These are phyloP conservation scores for Psittacula echo DNA, from an alignment of 2,797 vertebrate species.

Conservation along the genomic window DNA sequence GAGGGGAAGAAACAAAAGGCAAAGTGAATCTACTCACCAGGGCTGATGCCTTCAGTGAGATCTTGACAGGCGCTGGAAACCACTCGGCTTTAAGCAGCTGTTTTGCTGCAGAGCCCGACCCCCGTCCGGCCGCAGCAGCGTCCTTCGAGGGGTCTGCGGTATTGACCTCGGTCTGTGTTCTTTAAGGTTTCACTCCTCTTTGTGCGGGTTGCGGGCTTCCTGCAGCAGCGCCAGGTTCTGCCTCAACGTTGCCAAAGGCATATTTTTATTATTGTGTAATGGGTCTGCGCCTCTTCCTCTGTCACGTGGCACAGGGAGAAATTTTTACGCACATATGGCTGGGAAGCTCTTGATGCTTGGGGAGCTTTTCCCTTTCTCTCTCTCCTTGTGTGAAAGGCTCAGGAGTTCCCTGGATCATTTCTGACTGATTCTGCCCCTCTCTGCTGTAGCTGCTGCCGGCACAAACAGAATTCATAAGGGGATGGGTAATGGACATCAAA, in stretches of 20 bases:
- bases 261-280: constrained; percentile 83
- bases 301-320: constrained; percentile 75
- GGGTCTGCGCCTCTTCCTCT: constrained; percentile 55
- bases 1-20: neutral
- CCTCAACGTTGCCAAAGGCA: constrained; percentile 73
- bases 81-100: constrained; percentile 19
- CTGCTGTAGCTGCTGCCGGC: rapidly evolving
- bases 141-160: neutral
- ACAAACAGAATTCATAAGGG: neutral
- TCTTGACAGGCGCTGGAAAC: constrained; percentile 16
- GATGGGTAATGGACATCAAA: rapidly evolving
- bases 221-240: constrained; percentile 52
- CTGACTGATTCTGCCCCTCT: neutral
- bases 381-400: neutral
- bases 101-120: neutral
- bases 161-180: neutral
- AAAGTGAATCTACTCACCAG: constrained; percentile 60
- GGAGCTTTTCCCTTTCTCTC: neutral
- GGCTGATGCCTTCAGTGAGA: neutral
- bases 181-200: neutral
- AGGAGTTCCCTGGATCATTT: neutral
- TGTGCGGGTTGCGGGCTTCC: constrained; percentile 1
- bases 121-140: neutral
- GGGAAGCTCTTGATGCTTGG: constrained; percentile 18
- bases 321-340: constrained; percentile 40